A percentile compares a stretch with the other conserved stretches of the same genome.
These are phyloP conservation scores for Chrysogorgia sp. DNA, from an alignment of 92 coral and sea anemone species.

Conservation along the genomic window DNA sequence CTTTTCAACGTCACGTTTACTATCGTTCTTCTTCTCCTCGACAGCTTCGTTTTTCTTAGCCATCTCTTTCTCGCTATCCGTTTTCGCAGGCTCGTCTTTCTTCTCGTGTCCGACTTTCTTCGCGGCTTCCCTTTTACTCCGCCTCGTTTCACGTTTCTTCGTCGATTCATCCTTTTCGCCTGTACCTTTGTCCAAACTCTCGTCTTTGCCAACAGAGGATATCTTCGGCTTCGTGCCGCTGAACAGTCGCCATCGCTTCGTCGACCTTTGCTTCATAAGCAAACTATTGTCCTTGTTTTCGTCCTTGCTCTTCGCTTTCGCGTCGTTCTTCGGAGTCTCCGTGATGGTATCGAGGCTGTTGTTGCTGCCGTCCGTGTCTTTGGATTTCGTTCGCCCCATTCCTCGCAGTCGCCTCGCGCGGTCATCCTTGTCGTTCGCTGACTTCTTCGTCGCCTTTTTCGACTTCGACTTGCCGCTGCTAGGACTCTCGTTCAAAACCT, in stretches of 20 bases:
- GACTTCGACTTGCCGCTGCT: conserved; percentile 16
- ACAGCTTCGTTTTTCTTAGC: too few relatives aligned
- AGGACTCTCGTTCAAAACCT: conserved; percentile 2
- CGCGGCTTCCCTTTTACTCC: too few relatives aligned
- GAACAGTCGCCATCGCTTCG: conserved; percentile 28
- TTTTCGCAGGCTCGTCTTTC: too few relatives aligned
- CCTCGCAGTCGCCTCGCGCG: conserved; percentile 38
- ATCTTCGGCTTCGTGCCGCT: conserved; percentile 25
- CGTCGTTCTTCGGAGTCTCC: conserved; percentile 41
- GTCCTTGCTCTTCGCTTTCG: conserved; percentile 30
- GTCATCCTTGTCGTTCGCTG: conserved; percentile 54
- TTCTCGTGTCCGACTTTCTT: too few relatives aligned
- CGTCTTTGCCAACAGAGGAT: neutral
- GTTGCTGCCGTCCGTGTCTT: conserved; percentile 17
- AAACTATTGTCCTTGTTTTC: conserved; percentile 42
- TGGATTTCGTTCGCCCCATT: conserved; percentile 43
- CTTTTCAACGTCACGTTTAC: too few relatives aligned
- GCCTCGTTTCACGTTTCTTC: too few relatives aligned
- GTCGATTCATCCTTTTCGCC: too few relatives aligned
- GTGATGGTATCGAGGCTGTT: conserved; percentile 17
- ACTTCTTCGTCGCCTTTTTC: conserved; percentile 37
- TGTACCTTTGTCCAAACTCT: too few relatives aligned
- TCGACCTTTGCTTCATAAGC: conserved; percentile 27
- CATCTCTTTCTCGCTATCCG: too few relatives aligned
- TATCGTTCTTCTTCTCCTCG: too few relatives aligned